Percentiles rank a stretch among this genome's conserved stretches.
Evolutionary conservation across 35 echinoderm and acorn worm species (phyloP).

Genomic region (Apostichopus japonicus): DNA sequence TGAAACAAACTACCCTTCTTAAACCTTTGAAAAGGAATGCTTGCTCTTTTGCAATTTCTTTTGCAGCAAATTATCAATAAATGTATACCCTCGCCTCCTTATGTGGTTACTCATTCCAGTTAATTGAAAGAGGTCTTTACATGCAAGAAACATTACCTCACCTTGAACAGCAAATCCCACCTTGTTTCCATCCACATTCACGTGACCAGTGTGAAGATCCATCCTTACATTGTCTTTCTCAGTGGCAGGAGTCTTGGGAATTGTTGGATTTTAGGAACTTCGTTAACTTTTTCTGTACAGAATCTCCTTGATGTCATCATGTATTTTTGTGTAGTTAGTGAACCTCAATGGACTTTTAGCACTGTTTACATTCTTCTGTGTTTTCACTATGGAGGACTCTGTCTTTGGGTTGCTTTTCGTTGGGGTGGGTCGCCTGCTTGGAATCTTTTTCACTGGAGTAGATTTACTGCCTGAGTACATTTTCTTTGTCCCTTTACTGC

Average conservation of each 20-base stretch:
- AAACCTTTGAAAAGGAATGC: not conserved
- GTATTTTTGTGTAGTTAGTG: too few relatives aligned
- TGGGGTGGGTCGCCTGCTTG: not conserved
- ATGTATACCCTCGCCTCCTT: not conserved
- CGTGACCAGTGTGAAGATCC: not conserved
- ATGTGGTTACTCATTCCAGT: not conserved
- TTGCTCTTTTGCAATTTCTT: not conserved
- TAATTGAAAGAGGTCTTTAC: not conserved
- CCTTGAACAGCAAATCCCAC: not conserved
- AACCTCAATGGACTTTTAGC: too few relatives aligned
- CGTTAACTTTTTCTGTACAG: too few relatives aligned
- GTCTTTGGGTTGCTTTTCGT: not conserved
- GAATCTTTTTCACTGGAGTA: too few relatives aligned
- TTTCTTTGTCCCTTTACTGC: too few relatives aligned
- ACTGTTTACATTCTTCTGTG: too few relatives aligned
- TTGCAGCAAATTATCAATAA: not conserved
- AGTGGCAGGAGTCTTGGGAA: not conserved
- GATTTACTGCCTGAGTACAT: too few relatives aligned
- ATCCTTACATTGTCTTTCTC: not conserved
- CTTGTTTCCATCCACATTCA: not conserved
- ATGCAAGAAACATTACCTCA: not conserved
- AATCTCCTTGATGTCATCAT: not conserved
- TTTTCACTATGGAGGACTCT: not conserved
- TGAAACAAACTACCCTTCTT: not conserved
- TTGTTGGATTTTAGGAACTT: not conserved